phyloP scores from a whole-genome alignment of 2,888 invertebrate species.

The Cecidostiba fungosa region DNA sequence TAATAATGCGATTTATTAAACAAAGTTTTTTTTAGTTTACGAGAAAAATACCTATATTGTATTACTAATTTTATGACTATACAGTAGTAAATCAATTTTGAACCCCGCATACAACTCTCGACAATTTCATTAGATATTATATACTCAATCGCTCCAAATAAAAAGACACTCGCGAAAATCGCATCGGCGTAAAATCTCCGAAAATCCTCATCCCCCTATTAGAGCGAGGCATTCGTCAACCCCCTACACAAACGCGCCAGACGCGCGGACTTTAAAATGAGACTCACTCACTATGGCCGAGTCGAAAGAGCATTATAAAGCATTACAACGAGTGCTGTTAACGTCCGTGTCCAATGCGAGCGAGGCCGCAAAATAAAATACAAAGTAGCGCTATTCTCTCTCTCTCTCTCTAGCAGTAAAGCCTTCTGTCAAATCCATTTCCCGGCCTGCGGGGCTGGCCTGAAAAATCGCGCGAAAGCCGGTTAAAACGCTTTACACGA shows the following conservation, averaged over 20 bases:
- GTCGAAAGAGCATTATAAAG: slow-evolving; percentile 75
- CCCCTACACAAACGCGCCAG: background rate
- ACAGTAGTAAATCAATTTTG: no score
- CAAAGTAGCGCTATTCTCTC: slow-evolving; percentile 69
- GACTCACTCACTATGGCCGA: background rate
- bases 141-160: background rate
- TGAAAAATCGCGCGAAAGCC: slow-evolving; percentile 61
- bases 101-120: no score
- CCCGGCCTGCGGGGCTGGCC: slow-evolving; percentile 64
- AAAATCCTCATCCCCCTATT: background rate
- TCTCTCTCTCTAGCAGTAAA: slow-evolving; percentile 70
- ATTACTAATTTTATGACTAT: no score
- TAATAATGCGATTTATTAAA: background rate
- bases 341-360: slow-evolving; percentile 78
- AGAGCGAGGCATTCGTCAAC: background rate
- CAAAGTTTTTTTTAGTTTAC: no score
- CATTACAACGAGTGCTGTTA: slow-evolving; percentile 78
- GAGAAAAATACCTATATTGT: no score
- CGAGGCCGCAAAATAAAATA: slow-evolving; percentile 74
- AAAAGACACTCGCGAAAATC: background rate
- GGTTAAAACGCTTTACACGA: slow-evolving; percentile 60
- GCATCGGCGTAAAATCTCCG: background rate
- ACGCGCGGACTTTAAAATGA: slow-evolving; percentile 14
- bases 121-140: background rate
- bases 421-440: slow-evolving; percentile 77